Percentiles rank a stretch among this genome's conserved stretches.
Evolutionary conservation across 2,888 invertebrate species (phyloP).

Genomic region (Pandemis cinnamomeana): DNA sequence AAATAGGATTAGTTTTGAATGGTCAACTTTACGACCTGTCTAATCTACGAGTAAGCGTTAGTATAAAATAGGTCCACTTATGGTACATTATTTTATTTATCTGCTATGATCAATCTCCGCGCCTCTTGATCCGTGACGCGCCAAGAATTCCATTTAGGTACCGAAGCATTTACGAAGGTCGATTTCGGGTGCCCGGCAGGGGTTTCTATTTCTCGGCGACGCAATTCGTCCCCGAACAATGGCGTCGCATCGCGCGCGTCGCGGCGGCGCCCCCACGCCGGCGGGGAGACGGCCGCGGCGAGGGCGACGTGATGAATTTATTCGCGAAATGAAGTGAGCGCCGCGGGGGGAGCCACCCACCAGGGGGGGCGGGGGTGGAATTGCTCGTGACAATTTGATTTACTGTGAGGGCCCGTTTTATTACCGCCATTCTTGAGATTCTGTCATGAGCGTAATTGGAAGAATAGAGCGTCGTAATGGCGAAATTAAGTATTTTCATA

Average conservation of each 20-base stretch:
- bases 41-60: too few species aligned
- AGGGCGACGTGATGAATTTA: conserved; percentile 62
- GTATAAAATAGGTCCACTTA: too few species aligned
- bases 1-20: too few species aligned
- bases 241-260: conserved; percentile 12
- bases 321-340: conserved; percentile 69
- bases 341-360: conserved; percentile 11
- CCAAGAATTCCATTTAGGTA: background rate
- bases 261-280: conserved; percentile 12
- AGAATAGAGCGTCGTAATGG: conserved; percentile 33
- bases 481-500: conserved; percentile 22
- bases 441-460: conserved; percentile 37
- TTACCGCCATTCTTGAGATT: conserved; percentile 39
- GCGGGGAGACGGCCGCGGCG: background rate
- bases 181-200: background rate
- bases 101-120: background rate
- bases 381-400: conserved; percentile 54
- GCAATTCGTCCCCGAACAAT: conserved; percentile 4
- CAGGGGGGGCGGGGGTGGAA: conserved; percentile 45
- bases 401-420: conserved; percentile 37
- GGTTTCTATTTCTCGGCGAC: conserved; percentile 1
- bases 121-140: background rate
- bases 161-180: background rate
- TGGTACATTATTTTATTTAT: too few species aligned
- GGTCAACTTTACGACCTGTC: too few species aligned